Evolutionary conservation across 2,888 invertebrate species (phyloP).

Genomic region (Hypomecis punctinalis): DNA sequence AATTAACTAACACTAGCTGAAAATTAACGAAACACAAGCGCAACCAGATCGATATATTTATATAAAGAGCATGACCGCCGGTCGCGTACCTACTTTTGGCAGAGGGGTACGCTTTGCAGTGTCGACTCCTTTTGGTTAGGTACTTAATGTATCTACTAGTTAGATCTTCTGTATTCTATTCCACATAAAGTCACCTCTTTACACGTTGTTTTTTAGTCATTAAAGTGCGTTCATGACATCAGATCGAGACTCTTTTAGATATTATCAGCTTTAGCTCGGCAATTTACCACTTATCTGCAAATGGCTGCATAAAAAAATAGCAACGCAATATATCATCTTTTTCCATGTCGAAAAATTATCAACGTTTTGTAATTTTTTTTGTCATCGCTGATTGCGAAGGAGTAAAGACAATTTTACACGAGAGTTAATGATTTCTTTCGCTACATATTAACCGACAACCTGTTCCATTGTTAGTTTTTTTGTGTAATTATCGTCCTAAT

Average conservation of each 20-base stretch:
- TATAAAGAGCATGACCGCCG: too few relatives aligned
- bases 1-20: too few relatives aligned
- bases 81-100: too few relatives aligned
- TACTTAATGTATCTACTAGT: background rate
- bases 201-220: conserved; percentile 18
- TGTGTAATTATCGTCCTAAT: conserved; percentile 57
- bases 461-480: conserved; percentile 52
- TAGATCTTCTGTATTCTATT: background rate
- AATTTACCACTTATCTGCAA: conserved; percentile 34
- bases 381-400: conserved; percentile 52
- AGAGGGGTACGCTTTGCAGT: too few relatives aligned
- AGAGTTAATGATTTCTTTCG: conserved; percentile 59
- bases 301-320: conserved; percentile 44
- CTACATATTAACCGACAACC: conserved; percentile 37
- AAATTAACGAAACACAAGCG: too few relatives aligned
- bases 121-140: too few relatives aligned
- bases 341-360: conserved; percentile 47
- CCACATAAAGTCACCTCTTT: background rate
- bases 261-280: conserved; percentile 28
- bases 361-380: conserved; percentile 44
- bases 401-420: conserved; percentile 55
- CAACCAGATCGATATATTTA: too few relatives aligned
- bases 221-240: conserved; percentile 12
- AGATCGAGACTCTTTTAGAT: conserved; percentile 13
- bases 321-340: conserved; percentile 52